Evolutionary conservation across 2,113 vertebrate genomes (phyloP).

Genomic region (Empidonax alnorum): DNA sequence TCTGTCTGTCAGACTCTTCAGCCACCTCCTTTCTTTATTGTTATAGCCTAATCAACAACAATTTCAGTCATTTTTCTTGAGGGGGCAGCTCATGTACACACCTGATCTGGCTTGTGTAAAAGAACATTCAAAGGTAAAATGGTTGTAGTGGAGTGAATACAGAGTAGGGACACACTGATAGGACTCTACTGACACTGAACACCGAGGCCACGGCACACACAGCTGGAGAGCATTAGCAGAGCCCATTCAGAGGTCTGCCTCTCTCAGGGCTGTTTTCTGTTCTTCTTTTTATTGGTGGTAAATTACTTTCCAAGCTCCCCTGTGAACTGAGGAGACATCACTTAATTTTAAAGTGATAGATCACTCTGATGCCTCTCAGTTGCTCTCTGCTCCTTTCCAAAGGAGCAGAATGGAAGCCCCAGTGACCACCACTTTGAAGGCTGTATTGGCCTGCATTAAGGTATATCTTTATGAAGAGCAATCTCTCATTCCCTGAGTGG

Average conservation of each 20-base stretch:
- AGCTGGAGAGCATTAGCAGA: not conserved
- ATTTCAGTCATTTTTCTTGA: not conserved
- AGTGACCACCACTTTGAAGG: not conserved
- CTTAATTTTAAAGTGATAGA: not conserved
- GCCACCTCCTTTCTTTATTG: not conserved
- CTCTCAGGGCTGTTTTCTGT: not conserved
- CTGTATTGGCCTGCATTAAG: not conserved
- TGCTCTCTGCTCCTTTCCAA: not conserved
- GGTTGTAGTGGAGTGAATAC: not conserved
- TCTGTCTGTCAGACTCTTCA: not conserved
- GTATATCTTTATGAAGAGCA: not conserved
- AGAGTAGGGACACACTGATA: not conserved
- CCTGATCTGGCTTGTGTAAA: not conserved
- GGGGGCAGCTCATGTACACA: not conserved
- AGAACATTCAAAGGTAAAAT: not conserved
- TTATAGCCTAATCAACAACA: not conserved
- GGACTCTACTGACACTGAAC: not conserved
- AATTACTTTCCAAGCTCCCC: not conserved
- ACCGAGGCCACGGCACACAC: not conserved
- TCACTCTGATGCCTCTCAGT: not conserved
- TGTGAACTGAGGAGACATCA: not conserved
- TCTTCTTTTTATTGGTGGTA: not conserved
- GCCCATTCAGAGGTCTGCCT: not conserved
- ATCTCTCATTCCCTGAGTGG: not conserved
- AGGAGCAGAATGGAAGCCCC: not conserved